Evolutionary conservation across 2,888 invertebrate genomes (phyloP).

Genomic region (Parnassius orleans): DNA sequence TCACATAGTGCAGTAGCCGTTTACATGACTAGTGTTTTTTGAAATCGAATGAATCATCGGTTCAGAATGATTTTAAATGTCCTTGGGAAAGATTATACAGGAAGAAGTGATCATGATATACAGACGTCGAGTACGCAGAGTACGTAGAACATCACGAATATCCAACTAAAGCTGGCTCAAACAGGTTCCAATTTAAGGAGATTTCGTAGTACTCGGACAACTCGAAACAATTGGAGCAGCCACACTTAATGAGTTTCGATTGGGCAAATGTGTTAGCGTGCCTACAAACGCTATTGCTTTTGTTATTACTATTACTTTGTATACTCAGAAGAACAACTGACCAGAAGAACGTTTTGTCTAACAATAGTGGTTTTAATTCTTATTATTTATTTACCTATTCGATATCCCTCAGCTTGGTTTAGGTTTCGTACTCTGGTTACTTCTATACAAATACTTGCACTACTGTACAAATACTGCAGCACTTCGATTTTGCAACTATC

Average conservation of each 20-base stretch:
- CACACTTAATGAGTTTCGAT: constrained; percentile 56
- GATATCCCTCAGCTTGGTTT: no score
- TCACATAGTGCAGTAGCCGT: not conserved
- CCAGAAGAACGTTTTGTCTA: not conserved
- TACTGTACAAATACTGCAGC: no score
- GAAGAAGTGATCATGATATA: no score
- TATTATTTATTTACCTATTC: no score
- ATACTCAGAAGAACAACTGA: not conserved
- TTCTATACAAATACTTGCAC: no score
- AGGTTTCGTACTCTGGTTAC: no score
- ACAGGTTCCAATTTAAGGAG: constrained; percentile 63
- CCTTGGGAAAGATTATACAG: no score
- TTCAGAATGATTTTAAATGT: not conserved
- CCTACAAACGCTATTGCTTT: constrained; percentile 4
- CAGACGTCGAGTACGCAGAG: not conserved
- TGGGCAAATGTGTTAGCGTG: constrained; percentile 41
- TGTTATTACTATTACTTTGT: constrained; percentile 8
- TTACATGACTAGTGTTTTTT: constrained; percentile 2
- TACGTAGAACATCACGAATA: not conserved
- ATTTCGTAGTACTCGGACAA: constrained; percentile 50
- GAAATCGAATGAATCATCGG: constrained; percentile 14
- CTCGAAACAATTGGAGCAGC: constrained; percentile 65
- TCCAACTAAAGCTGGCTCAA: constrained; percentile 54
- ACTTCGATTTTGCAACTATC: no score
- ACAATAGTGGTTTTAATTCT: no score